Base-by-base conservation (phyloP, 2,113 vertebrate genomes). In the Aspidoscelis tigris region DNA sequence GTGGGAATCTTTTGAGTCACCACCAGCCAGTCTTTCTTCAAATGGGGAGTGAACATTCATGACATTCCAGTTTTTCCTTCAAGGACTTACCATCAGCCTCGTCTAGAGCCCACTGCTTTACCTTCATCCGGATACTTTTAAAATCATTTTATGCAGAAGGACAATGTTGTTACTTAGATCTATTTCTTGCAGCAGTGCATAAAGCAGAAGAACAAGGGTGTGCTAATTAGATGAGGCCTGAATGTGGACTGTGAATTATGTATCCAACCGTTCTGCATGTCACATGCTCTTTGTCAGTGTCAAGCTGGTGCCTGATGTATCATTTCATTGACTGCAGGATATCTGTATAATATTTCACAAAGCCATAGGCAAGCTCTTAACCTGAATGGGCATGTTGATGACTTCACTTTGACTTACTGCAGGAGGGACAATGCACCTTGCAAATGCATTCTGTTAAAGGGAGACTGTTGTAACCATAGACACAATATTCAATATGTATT, bases 1-100 rank as follows among this genome's bases (percentile, higher is more conserved):
- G 83, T 44, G 20, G 87, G 90, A 83, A 7, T 4, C 58, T 58
- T 73, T 91, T 86, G 88, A 55, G 85, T 83, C n/a, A 88, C 2
- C 68, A 84, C 50, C 78, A 85, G 81, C 33, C 33, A 33, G 33
- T 33, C 33, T 33, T 33, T 78, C 50, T 88, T 75, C 5, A 89
- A 86, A 82, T 41, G 22, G 16, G 43, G 24, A 14, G 61, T 50
- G 47, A 50, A 80, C 71, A 80, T 66, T 83, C 64, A 81, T 7
- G 0, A 18, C 81, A 83, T 87, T 76, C 64, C 1, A 66, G 74
- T 90, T 89, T 91, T 79, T 76, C 11, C 65, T 89, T 70, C 74
- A n/a, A 12, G 44, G 43, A 84, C 7, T 2, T 33, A 6, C 47
- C 26, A 78, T 75, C 65, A 88, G 72, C 44, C 65, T 85, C 74